Percentiles rank a stretch among this genome's conserved stretches.
phyloP scores from a whole-genome alignment of 2,888 invertebrate species.

The Charanyca ferruginea region DNA sequence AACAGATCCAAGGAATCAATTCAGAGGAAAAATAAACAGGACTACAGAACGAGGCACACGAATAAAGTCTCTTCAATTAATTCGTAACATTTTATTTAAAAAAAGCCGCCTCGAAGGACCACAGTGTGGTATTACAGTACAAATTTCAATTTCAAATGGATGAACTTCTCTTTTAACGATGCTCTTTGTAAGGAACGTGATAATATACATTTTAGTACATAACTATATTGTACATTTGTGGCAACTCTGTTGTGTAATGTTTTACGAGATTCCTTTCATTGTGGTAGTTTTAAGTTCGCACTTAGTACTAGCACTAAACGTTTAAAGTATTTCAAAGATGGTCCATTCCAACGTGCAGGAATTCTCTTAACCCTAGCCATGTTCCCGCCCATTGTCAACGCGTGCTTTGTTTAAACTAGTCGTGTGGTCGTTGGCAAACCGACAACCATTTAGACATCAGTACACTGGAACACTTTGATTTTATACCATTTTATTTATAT shows the following conservation, averaged over 20 bases:
- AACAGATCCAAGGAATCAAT: conserved; percentile 43
- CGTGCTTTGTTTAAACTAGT: conserved; percentile 20
- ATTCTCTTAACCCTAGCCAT: conserved; percentile 9
- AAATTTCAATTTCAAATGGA: conserved; percentile 68
- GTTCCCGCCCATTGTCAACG: conserved; percentile 22
- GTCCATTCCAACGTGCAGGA: conserved; percentile 9
- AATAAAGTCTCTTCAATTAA: conserved; percentile 57
- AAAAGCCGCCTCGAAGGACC: conserved; percentile 37
- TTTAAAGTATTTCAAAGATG: conserved; percentile 41
- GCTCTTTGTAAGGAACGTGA: conserved; percentile 32
- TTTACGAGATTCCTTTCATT: conserved; percentile 40
- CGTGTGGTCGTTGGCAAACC: background rate
- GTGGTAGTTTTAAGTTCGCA: conserved; percentile 26
- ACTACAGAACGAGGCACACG: conserved; percentile 24
- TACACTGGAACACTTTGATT: background rate
- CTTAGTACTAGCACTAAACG: conserved; percentile 28
- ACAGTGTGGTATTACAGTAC: conserved; percentile 58
- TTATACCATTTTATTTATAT: background rate
- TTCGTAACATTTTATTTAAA: conserved; percentile 54
- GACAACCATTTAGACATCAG: background rate
- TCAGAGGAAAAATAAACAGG: conserved; percentile 53
- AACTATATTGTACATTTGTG: conserved; percentile 1
- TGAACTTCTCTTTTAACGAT: conserved; percentile 63
- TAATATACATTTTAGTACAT: conserved; percentile 12
- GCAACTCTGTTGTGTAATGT: conserved; percentile 23